Evolutionary conservation across 2,888 invertebrate species (phyloP), one percentile per base, ranked within the genome.

Genomic region (Philereme vetulata): DNA sequence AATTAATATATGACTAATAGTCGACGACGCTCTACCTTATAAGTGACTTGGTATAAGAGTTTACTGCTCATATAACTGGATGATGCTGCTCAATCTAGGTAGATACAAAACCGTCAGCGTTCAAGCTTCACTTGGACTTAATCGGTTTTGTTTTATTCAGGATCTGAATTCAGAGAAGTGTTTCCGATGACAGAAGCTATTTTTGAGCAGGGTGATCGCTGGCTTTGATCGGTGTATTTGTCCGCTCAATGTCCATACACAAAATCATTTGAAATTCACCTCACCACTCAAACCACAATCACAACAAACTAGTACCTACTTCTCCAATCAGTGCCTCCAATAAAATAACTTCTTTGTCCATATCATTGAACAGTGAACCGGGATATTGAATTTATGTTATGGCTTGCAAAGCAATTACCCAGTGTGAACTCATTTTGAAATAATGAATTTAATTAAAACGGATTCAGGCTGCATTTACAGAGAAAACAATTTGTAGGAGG

Each of bases 391-490:
- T 75, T 72, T 66, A 70, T 69, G 64, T 64, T 68, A 67, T 60
- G 62, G 69, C 69, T 64, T 70, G 66, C 67, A 67, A 72, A 72
- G 71, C 71, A 77, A 75, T 78, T 74, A 75, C 66, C 51, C 62
- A 52, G 58, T 67, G 59, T 52, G 67, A 68, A 66, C 73, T 75
- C 73, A 75, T 74, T 77, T 67, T 67, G 62, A 70, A 71, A 70
- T 71, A 76, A 77, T 73, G 68, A 74, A 68, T 74, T 77, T 74
- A 77, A 78, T 78, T 77, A 76, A 78, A 72, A 69, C 68, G 62
- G 60, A 68, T 67, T 64, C 65, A 67, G 64, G 72, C 21, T 21
- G 56, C 34, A 48, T 45, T 60, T 32, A 33, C 6, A 40, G 32
- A 1, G 40, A 33, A 54, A 54, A 21, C 52, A 21, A 36, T 35